Percentiles rank a stretch among this genome's conserved stretches.
phyloP scores from a whole-genome alignment of 1,140 invertebrate species.

The Drosophila sechellia region DNA sequence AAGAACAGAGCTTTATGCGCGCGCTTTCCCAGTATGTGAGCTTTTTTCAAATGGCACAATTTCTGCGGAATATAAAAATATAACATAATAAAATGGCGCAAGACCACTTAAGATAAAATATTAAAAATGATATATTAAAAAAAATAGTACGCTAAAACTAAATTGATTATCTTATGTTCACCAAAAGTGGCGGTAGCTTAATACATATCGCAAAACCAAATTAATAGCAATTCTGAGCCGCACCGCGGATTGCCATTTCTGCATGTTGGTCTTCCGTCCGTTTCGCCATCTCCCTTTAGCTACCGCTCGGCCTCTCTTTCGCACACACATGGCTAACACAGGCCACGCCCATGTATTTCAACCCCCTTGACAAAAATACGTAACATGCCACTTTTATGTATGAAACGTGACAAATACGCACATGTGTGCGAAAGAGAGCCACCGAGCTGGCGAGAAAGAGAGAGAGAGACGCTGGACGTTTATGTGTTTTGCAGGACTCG shows the following conservation, averaged over 20 bases:
- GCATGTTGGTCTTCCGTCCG: slow-evolving; percentile 13
- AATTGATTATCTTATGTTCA: not conserved
- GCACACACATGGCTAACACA: not conserved
- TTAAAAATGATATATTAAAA: not conserved
- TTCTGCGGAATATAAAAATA: not conserved
- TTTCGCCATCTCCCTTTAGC: slow-evolving; percentile 24
- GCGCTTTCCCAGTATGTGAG: not conserved
- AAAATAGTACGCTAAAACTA: too few relatives aligned
- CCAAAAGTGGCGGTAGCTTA: too few relatives aligned
- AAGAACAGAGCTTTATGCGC: not conserved
- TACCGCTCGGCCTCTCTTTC: not conserved
- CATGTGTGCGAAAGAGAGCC: slow-evolving; percentile 19
- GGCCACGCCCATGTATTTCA: slow-evolving; percentile 60
- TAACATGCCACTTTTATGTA: slow-evolving; percentile 15
- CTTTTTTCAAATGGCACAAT: not conserved
- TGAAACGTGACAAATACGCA: slow-evolving; percentile 13
- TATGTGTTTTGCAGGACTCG: slow-evolving; percentile 58
- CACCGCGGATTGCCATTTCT: not conserved
- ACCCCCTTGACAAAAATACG: slow-evolving; percentile 21
- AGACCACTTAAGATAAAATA: not conserved
- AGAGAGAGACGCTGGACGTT: slow-evolving; percentile 25
- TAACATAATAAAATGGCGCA: not conserved
- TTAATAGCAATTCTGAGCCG: not conserved
- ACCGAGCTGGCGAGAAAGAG: not conserved
- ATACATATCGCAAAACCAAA: not conserved